Conservation (phyloP, 2,888 invertebrate genomes). For the Pristionchus entomophagus region DNA sequence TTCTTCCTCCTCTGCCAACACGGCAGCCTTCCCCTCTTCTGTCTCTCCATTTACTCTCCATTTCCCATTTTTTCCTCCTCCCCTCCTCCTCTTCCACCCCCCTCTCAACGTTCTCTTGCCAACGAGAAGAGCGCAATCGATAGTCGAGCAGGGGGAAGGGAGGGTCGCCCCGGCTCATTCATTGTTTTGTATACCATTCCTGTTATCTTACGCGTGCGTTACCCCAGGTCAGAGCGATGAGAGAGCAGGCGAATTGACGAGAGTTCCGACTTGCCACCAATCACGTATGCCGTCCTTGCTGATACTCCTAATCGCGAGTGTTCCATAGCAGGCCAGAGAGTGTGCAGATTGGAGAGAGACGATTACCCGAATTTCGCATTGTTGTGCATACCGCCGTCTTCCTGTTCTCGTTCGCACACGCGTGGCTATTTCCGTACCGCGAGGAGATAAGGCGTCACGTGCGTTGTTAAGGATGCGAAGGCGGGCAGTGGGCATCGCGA, state of each 20-base stretch:
- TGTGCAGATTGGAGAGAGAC: no score
- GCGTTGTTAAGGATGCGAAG: not conserved
- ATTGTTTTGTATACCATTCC: not conserved
- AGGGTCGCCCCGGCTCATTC: not conserved
- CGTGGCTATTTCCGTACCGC: not conserved
- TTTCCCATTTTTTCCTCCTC: not conserved
- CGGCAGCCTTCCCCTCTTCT: not conserved
- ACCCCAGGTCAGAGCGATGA: no score
- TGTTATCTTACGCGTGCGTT: not conserved
- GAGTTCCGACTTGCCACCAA: no score
- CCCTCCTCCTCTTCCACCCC: not conserved
- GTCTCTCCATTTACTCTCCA: not conserved
- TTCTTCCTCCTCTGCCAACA: not conserved
- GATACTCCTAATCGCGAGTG: no score
- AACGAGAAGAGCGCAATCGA: slow-evolving; percentile 14
- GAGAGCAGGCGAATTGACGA: no score
- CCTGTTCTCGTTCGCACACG: no score
- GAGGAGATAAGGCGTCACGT: slow-evolving; percentile 10
- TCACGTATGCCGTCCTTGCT: no score
- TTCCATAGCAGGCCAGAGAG: no score
- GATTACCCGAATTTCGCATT: no score
- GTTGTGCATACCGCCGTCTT: no score
- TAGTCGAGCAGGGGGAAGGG: not conserved
- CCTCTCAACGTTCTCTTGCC: slow-evolving; percentile 13
- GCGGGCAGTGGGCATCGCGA: not conserved